phyloP scores from a whole-genome alignment of 2,888 invertebrate genomes.

The Euzetes globulus region DNA sequence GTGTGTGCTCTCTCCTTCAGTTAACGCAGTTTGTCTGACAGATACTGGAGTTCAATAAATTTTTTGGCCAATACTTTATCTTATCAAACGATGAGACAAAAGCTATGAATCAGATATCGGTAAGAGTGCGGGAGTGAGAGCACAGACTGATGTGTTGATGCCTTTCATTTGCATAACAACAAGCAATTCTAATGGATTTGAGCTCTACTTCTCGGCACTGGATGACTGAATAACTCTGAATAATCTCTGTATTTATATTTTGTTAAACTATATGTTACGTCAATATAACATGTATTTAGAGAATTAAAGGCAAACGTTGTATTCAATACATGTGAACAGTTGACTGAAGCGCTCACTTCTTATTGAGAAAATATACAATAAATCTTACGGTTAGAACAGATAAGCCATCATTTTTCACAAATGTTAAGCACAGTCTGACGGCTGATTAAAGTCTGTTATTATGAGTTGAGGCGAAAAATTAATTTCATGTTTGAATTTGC shows the following conservation, averaged over 20 bases:
- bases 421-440: conserved; percentile 10
- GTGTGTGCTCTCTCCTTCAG: neutral
- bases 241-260: no score
- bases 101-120: neutral
- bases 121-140: neutral
- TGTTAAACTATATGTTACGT: conserved; percentile 16
- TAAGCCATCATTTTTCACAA: neutral
- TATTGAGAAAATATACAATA: conserved; percentile 1
- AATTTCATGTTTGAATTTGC: neutral
- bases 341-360: neutral
- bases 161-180: conserved; percentile 5
- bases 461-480: conserved; percentile 4
- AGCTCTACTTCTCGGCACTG: no score
- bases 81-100: neutral
- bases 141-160: neutral
- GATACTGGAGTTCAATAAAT: neutral
- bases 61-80: neutral
- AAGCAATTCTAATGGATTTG: neutral
- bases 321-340: neutral
- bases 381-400: conserved; percentile 14
- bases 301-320: neutral
- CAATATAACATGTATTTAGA: neutral
- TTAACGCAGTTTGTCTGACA: neutral
- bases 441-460: neutral
- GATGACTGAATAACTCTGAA: no score